Conservation (phyloP, 1,140 invertebrate genomes). For the Apis laboriosa region DNA sequence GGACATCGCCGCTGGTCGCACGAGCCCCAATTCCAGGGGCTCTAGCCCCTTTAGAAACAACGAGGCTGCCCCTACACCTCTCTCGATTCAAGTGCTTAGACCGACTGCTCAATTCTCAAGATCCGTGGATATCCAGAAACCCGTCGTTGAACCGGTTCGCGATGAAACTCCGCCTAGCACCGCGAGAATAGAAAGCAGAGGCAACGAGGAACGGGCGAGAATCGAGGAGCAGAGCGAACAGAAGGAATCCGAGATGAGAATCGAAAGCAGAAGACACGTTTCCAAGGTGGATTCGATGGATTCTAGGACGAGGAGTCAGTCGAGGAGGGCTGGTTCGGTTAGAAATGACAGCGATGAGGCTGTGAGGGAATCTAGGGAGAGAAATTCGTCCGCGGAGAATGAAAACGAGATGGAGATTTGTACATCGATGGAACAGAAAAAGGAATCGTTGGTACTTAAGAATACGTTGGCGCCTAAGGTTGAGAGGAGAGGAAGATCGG, state of each 20-base stretch:
- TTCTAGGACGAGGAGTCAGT: neutral
- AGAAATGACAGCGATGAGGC: neutral
- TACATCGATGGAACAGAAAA: neutral
- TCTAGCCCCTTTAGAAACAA: conserved; percentile 72
- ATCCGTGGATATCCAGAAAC: neutral
- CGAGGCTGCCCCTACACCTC: conserved; percentile 61
- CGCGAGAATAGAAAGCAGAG: neutral
- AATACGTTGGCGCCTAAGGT: conserved; percentile 65
- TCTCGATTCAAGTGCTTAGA: conserved; percentile 44
- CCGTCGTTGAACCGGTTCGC: neutral
- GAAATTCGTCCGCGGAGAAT: neutral
- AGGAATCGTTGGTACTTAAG: neutral
- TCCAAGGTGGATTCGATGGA: conserved; percentile 18
- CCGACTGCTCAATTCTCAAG: conserved; percentile 16
- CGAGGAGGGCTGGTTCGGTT: neutral
- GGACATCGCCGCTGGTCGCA: conserved; percentile 81
- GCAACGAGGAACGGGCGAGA: neutral
- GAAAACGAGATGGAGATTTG: neutral
- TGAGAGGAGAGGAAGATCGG: conserved; percentile 81
- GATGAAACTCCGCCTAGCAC: neutral
- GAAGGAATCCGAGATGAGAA: conserved; percentile 13
- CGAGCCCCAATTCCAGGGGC: conserved; percentile 76
- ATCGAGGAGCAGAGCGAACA: conserved; percentile 44
- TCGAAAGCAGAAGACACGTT: neutral
- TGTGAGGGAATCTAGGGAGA: neutral